phyloP scores from a whole-genome alignment of 2,113 vertebrate species.

The Clupea harengus region DNA sequence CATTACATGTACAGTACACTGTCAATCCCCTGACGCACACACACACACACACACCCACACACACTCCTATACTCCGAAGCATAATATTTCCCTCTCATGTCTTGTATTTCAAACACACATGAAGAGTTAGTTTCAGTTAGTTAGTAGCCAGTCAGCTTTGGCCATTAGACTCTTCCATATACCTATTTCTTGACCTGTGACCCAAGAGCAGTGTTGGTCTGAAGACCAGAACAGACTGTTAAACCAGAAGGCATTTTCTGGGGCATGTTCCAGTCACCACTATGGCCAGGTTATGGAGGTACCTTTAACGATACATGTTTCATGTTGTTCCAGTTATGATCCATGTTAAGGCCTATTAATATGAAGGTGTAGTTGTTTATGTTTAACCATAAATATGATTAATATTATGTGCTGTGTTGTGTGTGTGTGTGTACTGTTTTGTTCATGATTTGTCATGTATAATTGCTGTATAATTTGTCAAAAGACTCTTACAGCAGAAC shows the following conservation, averaged over 20 bases:
- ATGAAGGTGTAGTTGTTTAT: not conserved
- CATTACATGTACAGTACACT: too few relatives aligned
- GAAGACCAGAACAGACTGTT: not conserved
- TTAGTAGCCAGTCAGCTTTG: too few relatives aligned
- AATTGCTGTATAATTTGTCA: not conserved
- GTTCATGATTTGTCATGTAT: too few relatives aligned
- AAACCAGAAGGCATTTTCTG: not conserved
- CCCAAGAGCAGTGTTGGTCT: not conserved
- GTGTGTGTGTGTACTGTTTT: not conserved
- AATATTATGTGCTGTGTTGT: not conserved
- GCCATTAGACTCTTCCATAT: too few relatives aligned
- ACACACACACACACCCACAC: too few relatives aligned
- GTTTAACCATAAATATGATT: not conserved
- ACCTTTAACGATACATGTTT: not conserved
- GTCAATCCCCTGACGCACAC: too few relatives aligned
- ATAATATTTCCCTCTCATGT: too few relatives aligned
- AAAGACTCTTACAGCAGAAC: not conserved
- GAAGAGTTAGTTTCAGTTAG: too few relatives aligned
- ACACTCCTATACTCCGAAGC: too few relatives aligned
- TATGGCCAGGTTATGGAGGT: not conserved
- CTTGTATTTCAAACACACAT: too few relatives aligned
- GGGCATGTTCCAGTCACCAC: not conserved
- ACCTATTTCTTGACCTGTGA: not conserved
- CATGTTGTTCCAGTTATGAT: not conserved
- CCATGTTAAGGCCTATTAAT: not conserved